Base-by-base conservation (phyloP, 1,140 invertebrate species). In the Drosophila aff. region DNA sequence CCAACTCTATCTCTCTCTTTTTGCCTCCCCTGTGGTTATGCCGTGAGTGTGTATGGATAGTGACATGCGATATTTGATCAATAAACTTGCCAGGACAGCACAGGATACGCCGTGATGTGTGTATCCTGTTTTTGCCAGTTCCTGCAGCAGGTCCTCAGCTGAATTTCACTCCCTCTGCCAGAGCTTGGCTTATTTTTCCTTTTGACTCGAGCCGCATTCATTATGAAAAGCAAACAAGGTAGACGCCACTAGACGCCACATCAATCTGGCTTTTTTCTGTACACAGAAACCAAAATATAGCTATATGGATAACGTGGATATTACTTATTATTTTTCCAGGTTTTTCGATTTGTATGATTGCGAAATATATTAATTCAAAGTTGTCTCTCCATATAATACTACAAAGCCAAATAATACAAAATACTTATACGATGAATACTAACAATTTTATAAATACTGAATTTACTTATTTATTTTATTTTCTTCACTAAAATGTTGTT, bases 21-120 rank as follows among this genome's bases (percentile, higher is more conserved):
- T 13, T n/a, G 52, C 21, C 40, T 52, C 59, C 57, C 57, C 58
- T 71, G 64, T 50, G 55, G 55, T 47, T 68, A 47, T 26, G 31
- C 23, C 21, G 6, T 18, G n/a, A n/a, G 40, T 53, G 13, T 36
- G 40, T 67, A 16, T 26, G 36, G 58, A 26, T 71, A 83, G 72
- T 83, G 81, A 89, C 84, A 87, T 87, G 83, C 83, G 83, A 87
- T 87, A 87, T 87, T 87, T 87, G 83, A 87, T 87, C 83, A 87
- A 87, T 87, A 87, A 87, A 79, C 72, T 82, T 55, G 49, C 58
- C 75, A 44, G 55, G 69, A 61, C 53, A 59, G 66, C 58, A 44
- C 28, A 55, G 41, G 55, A 47, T 61, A 61, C 49, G 52, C 46
- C 21, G 46, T 73, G 71, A 73, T 78, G 60, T 79, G 58, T 74